Base-by-base conservation (phyloP, 2,888 invertebrate genomes). In the Arctia plantaginis region DNA sequence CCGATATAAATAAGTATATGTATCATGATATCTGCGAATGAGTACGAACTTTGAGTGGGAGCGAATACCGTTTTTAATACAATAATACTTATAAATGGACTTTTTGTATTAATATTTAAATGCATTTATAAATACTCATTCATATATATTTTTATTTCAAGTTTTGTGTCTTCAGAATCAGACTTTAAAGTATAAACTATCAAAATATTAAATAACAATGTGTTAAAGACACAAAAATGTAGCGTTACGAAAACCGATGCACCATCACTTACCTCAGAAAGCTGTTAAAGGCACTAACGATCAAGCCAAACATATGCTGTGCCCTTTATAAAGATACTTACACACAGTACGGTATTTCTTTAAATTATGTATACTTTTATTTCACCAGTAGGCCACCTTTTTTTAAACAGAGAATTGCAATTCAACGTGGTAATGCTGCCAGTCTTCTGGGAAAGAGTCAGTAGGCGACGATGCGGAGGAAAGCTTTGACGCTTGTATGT, bases 201-300 rank as follows among this genome's bases (percentile, higher is more conserved):
- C 3, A 62, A 41, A 41, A 30, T 62, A 70, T 35, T 27, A 6
- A 41, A 41, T 70, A 41, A 70, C 10, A 70, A 62, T 41, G 70
- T 70, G 62, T 41, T 62, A 70, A 70, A 62, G 70, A 62, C 66
- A 74, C 72, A 72, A 68, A 68, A 68, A 67, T 72, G 62, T 68
- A 23, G 59, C 47, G 47, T 33, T 44, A 69, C 66, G 67, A 59
- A 64, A 73, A 74, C 75, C 69, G 70, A 39, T 69, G 65, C 27
- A 55, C 69, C 62, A 78, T 81, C 83, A 77, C 77, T 85, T 81
- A 77, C 66, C 35, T 74, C 39, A 20, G 77, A 77, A 78, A 77
- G 79, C 88, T 83, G 88, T 87, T 89, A 89, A 82, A 81, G 70
- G 73, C 75, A 73, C 85, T 88, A 89, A 89, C 82, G 79, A 83